Evolutionary conservation across 2,113 vertebrate species (phyloP).

Genomic region (Ahaetulla prasina): DNA sequence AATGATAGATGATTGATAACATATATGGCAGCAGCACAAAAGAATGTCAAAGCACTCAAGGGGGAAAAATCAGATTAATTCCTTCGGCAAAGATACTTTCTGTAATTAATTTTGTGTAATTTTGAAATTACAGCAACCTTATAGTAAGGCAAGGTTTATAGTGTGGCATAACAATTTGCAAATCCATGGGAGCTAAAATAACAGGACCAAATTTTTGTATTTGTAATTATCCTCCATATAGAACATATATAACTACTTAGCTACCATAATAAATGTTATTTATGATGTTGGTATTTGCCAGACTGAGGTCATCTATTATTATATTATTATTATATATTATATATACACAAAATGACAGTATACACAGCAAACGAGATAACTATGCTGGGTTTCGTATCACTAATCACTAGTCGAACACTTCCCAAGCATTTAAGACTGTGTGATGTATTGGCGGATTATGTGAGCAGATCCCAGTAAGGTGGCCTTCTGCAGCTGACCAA

Average conservation of each 20-base stretch:
- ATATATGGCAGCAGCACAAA: background rate
- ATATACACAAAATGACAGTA: no score
- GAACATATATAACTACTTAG: background rate
- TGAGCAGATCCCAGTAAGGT: no score
- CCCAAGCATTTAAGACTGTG: no score
- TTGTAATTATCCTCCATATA: constrained; percentile 3
- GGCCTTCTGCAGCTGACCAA: no score
- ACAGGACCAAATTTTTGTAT: background rate
- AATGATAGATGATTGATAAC: constrained; percentile 10
- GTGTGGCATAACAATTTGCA: background rate
- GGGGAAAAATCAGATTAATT: background rate
- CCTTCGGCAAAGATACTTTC: background rate
- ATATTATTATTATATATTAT: no score
- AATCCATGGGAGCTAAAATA: constrained; percentile 3
- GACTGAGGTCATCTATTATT: no score
- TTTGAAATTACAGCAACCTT: constrained; percentile 19
- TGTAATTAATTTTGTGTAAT: background rate
- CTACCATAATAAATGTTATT: no score
- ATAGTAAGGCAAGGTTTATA: background rate
- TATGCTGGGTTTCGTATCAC: no score
- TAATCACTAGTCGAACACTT: no score
- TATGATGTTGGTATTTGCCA: no score
- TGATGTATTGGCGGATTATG: no score
- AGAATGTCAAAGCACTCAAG: background rate
- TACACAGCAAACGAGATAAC: no score